Evolutionary conservation across 2,888 invertebrate genomes (phyloP).

Genomic region (Andricus quercusramuli): DNA sequence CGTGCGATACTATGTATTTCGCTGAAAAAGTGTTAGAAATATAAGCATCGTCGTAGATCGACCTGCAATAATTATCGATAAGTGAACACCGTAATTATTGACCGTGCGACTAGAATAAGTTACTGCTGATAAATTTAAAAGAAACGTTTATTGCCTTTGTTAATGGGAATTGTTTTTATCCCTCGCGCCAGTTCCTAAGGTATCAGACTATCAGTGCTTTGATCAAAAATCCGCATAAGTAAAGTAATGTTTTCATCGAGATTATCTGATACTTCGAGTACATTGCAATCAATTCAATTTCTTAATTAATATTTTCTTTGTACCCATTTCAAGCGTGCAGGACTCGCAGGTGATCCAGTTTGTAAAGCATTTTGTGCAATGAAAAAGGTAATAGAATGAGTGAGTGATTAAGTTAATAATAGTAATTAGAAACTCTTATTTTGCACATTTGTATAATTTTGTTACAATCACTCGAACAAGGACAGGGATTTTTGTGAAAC

Average conservation of each 20-base stretch:
- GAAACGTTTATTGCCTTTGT: conserved; percentile 26
- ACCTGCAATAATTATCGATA: conserved; percentile 40
- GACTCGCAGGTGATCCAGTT: conserved; percentile 13
- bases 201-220: conserved; percentile 22
- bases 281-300: conserved; percentile 31
- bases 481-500: not conserved
- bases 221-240: conserved; percentile 36
- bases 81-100: conserved; percentile 35
- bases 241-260: conserved; percentile 38
- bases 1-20: not conserved
- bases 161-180: conserved; percentile 36
- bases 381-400: not conserved
- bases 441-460: not conserved
- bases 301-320: conserved; percentile 37
- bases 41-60: conserved; percentile 39
- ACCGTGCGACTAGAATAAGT: conserved; percentile 27
- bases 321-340: not conserved
- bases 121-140: conserved; percentile 22
- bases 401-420: not conserved
- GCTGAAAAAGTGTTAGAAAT: conserved; percentile 28
- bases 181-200: not conserved
- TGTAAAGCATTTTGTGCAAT: conserved; percentile 1
- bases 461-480: not conserved
- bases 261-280: conserved; percentile 8
- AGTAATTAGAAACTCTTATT: not conserved